Evolutionary conservation across 2,888 invertebrate genomes (phyloP), one percentile per base, ranked within the genome.

Genomic region (Oscheius sp.): DNA sequence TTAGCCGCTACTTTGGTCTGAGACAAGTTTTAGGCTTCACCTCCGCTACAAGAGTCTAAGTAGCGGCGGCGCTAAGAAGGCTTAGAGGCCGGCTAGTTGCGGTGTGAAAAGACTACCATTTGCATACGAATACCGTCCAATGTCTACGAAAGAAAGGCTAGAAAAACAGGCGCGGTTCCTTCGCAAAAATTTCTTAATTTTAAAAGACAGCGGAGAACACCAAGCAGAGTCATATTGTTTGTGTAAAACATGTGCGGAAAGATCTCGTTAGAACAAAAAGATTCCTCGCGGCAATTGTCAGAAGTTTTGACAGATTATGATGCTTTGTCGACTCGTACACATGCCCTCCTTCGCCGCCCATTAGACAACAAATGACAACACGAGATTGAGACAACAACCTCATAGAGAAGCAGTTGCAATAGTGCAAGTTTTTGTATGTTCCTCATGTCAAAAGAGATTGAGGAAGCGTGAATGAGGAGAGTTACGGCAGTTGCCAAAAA

Each of bases 71-170:
- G 59, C 59, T 59, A 59, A 59, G 59, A 59, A 41, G 59, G 59
- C 59, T 59, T 59, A 59, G 28, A 44, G 41, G 24, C 41, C 24
- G 41, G 59, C 59, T 44, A 59, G 59, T 59, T 59, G 59, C 30
- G 59, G 59, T 59, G 59, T 59, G 59, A 59, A 59, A 59, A 59
- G 59, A 44, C 59, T 44, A 59, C 59, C 59, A 59, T 59, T 59
- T 59, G 59, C 59, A 59, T 59, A 59, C 41, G 59, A 59, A 59
- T 59, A 59, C 59, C 41, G 59, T 44, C 44, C 59, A n/a, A 20
- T 41, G 41, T 44, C 41, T 41, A 41, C 44, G 59, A 44, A 17
- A 24, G 4, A 24, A 20, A 22, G 47, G 41, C 14, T 17, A 47
- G 47, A 47, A 47, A 47, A 47, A 47, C 14, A 36, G 36, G 36